Evolutionary conservation across 1,140 invertebrate species (phyloP).

Genomic region (Colletes latitarsis): DNA sequence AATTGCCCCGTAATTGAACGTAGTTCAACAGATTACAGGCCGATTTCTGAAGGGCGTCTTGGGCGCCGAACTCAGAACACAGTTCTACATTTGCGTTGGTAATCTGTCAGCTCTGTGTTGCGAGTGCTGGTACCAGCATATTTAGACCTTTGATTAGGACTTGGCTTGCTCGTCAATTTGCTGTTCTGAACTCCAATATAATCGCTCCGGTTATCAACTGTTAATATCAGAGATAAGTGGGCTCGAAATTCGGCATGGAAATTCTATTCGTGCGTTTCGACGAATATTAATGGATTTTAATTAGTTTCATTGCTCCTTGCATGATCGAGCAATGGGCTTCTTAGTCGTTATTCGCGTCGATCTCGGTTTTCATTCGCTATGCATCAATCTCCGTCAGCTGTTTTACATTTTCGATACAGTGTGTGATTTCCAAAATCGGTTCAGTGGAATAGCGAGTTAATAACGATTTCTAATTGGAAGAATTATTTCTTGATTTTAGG

Average conservation of each 20-base stretch:
- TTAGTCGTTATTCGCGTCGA: neutral
- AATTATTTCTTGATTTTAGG: too few relatives aligned
- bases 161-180: conserved; percentile 51
- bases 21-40: conserved; percentile 27
- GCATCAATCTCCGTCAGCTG: neutral
- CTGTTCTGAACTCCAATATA: conserved; percentile 38
- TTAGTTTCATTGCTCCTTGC: conserved; percentile 38
- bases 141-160: conserved; percentile 59
- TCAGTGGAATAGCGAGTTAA: too few relatives aligned
- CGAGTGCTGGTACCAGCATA: conserved; percentile 62
- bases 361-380: neutral
- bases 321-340: neutral
- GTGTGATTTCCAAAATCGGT: neutral
- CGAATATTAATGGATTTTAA: conserved; percentile 38
- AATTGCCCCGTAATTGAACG: neutral
- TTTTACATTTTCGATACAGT: neutral
- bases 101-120: conserved; percentile 17
- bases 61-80: neutral
- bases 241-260: conserved; percentile 35
- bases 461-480: too few relatives aligned
- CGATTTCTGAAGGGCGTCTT: conserved; percentile 45
- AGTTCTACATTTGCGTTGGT: conserved; percentile 35
- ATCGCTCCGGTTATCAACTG: conserved; percentile 53
- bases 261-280: neutral
- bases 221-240: conserved; percentile 47